Evolutionary conservation across 2,888 invertebrate species (phyloP).

Genomic region (Spicauda simplicius): DNA sequence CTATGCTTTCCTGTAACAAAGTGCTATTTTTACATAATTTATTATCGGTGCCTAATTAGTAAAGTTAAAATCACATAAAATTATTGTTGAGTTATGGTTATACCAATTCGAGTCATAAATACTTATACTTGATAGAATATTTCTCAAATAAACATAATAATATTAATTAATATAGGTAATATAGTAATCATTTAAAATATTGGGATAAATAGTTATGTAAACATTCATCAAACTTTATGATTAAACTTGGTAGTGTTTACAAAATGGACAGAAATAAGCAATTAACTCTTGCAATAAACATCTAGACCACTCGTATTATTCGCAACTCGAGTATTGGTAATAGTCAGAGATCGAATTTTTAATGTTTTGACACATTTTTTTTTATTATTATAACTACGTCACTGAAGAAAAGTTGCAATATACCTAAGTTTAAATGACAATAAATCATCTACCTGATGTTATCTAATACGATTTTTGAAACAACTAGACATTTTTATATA

Average conservation of each 20-base stretch:
- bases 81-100: conserved; percentile 1
- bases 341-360: too few relatives aligned
- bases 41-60: conserved; percentile 20
- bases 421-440: too few relatives aligned
- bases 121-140: too few relatives aligned
- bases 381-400: too few relatives aligned
- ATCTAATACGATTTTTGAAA: too few relatives aligned
- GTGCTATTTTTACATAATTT: conserved; percentile 19
- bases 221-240: not conserved
- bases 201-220: not conserved
- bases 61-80: conserved; percentile 7
- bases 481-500: too few relatives aligned
- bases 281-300: not conserved
- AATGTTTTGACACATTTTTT: not conserved
- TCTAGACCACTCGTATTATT: not conserved
- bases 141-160: too few relatives aligned
- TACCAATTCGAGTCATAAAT: not conserved
- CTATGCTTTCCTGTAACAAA: conserved; percentile 48
- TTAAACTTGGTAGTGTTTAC: not conserved
- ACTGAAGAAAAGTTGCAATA: too few relatives aligned
- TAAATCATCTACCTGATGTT: too few relatives aligned
- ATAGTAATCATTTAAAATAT: not conserved
- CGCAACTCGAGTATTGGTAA: not conserved
- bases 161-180: not conserved
- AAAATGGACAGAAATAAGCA: not conserved